Conservation (phyloP, 2,113 vertebrate genomes). For the Procavia capensis region DNA sequence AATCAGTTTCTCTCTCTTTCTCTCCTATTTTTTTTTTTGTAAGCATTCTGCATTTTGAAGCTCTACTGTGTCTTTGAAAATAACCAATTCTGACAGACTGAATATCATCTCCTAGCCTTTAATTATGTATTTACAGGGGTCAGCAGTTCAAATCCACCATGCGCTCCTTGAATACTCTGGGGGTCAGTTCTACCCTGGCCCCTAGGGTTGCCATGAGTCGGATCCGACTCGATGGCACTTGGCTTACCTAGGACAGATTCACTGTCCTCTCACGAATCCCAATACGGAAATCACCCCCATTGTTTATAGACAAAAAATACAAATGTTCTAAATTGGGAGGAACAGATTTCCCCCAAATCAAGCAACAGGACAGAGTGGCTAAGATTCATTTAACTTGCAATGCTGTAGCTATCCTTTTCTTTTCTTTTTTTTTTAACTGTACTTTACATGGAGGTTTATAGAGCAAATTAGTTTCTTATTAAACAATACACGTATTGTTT, state of each 20-base stretch:
- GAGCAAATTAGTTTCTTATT: no score
- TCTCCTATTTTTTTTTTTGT: no score
- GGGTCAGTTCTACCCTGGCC: no score
- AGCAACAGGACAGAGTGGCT: background rate
- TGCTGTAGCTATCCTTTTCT: background rate
- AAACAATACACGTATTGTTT: no score
- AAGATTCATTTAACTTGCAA: background rate
- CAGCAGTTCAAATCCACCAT: no score
- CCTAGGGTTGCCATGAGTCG: no score
- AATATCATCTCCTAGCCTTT: background rate
- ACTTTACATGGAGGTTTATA: no score
- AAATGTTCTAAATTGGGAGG: background rate
- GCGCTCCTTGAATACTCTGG: no score
- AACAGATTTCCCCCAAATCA: constrained; percentile 29
- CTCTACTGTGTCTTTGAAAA: background rate
- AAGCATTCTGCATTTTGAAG: background rate
- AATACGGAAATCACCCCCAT: background rate
- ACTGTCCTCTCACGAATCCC: background rate
- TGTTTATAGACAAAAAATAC: constrained; percentile 17
- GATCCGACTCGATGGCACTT: no score
- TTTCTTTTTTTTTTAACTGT: no score
- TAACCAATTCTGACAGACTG: background rate
- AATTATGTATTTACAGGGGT: background rate
- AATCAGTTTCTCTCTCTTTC: background rate
- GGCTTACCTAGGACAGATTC: background rate